Evolutionary conservation across 2,888 invertebrate species (phyloP).

Genomic region (Brenthis daphne): DNA sequence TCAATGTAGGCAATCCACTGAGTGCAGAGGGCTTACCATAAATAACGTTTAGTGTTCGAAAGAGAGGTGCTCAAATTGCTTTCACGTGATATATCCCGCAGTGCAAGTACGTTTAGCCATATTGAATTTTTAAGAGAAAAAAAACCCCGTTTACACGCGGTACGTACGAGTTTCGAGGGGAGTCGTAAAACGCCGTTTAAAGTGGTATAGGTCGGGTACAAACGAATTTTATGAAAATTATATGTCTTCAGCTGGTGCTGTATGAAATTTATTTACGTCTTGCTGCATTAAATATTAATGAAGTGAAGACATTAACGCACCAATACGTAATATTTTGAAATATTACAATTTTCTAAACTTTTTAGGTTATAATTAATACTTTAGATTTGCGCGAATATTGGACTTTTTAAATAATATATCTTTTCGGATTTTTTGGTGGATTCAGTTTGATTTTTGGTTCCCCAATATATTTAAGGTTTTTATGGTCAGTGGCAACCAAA

Average conservation of each 20-base stretch:
- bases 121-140: conserved; percentile 76
- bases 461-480: too few species aligned
- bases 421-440: too few species aligned
- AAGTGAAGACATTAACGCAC: neutral
- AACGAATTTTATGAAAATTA: conserved; percentile 27
- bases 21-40: conserved; percentile 75
- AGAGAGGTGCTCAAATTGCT: conserved; percentile 79
- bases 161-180: conserved; percentile 18
- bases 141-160: conserved; percentile 39
- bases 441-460: too few species aligned
- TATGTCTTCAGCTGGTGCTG: neutral
- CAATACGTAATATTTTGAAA: neutral
- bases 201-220: conserved; percentile 34
- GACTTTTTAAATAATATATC: too few species aligned
- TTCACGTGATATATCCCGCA: conserved; percentile 74
- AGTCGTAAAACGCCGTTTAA: conserved; percentile 30
- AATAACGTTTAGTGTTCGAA: conserved; percentile 76
- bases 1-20: conserved; percentile 71
- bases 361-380: too few species aligned
- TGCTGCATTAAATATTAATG: neutral
- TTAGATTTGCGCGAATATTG: too few species aligned
- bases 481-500: too few species aligned
- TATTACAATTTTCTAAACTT: too few species aligned
- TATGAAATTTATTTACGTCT: neutral
- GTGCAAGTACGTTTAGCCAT: conserved; percentile 70